Evolutionary conservation across 2,888 invertebrate species (phyloP).

Genomic region (Portevinia maculata): DNA sequence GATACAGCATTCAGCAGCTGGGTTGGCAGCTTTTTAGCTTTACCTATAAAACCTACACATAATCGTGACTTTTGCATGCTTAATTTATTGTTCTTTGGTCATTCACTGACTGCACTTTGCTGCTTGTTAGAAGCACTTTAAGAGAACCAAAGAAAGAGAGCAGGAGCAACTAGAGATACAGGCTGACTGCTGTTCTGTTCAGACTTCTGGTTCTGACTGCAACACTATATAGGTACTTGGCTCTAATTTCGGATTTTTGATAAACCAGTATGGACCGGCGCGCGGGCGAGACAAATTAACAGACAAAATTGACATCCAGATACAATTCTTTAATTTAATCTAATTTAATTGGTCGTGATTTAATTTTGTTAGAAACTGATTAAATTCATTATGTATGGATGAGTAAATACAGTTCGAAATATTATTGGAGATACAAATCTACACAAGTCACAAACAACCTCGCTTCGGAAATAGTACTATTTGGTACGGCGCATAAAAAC

Average conservation of each 20-base stretch:
- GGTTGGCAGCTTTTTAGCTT: slow-evolving; percentile 53
- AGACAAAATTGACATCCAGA: slow-evolving; percentile 20
- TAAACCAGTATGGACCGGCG: slow-evolving; percentile 54
- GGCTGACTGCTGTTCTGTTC: neutral
- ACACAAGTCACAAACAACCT: too few species aligned
- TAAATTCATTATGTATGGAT: neutral
- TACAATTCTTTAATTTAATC: slow-evolving; percentile 20
- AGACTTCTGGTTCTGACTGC: too few species aligned
- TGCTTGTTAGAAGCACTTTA: neutral
- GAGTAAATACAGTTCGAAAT: slow-evolving; percentile 32
- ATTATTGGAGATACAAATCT: slow-evolving; percentile 44
- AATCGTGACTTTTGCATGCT: slow-evolving; percentile 59
- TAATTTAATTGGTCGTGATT: slow-evolving; percentile 37
- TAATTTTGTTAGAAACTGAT: slow-evolving; percentile 18
- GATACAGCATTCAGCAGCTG: slow-evolving; percentile 72
- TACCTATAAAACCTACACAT: slow-evolving; percentile 42
- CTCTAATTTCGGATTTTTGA: slow-evolving; percentile 36
- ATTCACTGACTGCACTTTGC: slow-evolving; percentile 50
- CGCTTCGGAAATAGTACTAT: slow-evolving; percentile 50
- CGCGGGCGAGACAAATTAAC: slow-evolving; percentile 21
- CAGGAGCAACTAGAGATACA: slow-evolving; percentile 18
- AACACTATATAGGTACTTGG: neutral
- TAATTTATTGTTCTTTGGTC: slow-evolving; percentile 21
- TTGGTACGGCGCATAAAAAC: slow-evolving; percentile 59
- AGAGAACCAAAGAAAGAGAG: slow-evolving; percentile 54